Evolutionary conservation across 2,888 invertebrate genomes (phyloP), one percentile per base, ranked within the genome.

Genomic region (Leptura quadrifasciata): DNA sequence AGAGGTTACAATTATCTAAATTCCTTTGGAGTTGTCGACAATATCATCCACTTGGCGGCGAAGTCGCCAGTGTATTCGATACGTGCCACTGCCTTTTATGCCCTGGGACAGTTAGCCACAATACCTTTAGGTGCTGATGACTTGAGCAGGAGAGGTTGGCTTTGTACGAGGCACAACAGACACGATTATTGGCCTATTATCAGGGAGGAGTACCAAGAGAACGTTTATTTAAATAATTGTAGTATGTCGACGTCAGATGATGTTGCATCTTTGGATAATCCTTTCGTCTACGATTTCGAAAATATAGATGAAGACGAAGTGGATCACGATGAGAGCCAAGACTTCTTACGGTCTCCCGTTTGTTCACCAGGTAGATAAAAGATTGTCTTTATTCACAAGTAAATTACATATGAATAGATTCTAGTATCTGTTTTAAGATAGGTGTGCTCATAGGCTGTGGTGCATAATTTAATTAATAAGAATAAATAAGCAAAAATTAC

Each of bases 1-100:
- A 92, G 93, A 81, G 98, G 98, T 3, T 91, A 96, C 9, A 93
- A 94, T 67, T 93, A 94, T 83, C 90, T 98, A 35, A 92, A 93
- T 83, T 82, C 84, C 84, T 80, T 91, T 89, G 85, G 91, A 89
- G 81, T 91, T 86, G 1, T 91, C 84, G 84, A 84, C 6, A 86
- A 89, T 24, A 90, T 91, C 39, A 91, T 96, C 78, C 88, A 93
- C 65, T 89, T 98, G 80, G 97, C 96, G 0, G 95, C 95, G 86
- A 93, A 93, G 81, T 94, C 95, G 88, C 93, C 94, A 3, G 95
- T 98, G 55, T 97, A 97, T 87, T 95, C 97, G 0, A 92, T 98
- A 67, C 92, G 97, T 77, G 97, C 97, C 1, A 97, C 97, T 0
- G 96, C 97, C 0, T 95, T 97, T 89, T 97, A 96, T 87, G 94